Evolutionary conservation across 2,113 vertebrate species (phyloP).

Genomic region (Ceyx margarethae): DNA sequence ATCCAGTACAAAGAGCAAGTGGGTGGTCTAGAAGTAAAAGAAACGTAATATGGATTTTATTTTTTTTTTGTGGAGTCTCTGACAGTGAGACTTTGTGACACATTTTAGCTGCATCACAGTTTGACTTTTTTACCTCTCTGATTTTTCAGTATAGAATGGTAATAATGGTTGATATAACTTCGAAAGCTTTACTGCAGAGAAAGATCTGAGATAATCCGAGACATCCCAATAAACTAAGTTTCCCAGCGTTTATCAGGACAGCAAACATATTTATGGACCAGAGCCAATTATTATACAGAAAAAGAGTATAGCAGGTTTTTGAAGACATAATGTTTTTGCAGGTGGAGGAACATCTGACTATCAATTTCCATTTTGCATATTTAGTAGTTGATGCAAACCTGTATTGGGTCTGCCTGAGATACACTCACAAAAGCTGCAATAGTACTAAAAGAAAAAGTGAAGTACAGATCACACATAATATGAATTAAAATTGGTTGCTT

Average conservation of each 20-base stretch:
- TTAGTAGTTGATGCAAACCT: background rate
- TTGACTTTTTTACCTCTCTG: background rate
- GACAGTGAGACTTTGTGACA: background rate
- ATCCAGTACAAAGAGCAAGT: background rate
- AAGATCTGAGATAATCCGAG: background rate
- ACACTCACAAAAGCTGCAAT: background rate
- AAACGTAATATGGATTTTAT: background rate
- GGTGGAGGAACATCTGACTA: background rate
- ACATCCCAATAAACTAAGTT: background rate
- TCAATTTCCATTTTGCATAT: background rate
- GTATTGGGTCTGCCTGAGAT: too few species aligned
- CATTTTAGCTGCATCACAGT: background rate
- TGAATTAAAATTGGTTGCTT: background rate
- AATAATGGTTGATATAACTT: background rate
- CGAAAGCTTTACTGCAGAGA: background rate
- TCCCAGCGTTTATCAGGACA: background rate
- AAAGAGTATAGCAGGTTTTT: background rate
- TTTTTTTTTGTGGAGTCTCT: background rate
- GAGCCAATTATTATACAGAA: background rate
- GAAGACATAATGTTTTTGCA: background rate
- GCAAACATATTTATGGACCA: background rate
- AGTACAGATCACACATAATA: background rate
- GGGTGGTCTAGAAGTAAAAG: conserved; percentile 38
- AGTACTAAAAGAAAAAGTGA: background rate
- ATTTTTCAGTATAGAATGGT: background rate